Evolutionary conservation across 2,797 vertebrate genomes (phyloP), one percentile per base, ranked within the genome.

Genomic region (Selene dorsalis): DNA sequence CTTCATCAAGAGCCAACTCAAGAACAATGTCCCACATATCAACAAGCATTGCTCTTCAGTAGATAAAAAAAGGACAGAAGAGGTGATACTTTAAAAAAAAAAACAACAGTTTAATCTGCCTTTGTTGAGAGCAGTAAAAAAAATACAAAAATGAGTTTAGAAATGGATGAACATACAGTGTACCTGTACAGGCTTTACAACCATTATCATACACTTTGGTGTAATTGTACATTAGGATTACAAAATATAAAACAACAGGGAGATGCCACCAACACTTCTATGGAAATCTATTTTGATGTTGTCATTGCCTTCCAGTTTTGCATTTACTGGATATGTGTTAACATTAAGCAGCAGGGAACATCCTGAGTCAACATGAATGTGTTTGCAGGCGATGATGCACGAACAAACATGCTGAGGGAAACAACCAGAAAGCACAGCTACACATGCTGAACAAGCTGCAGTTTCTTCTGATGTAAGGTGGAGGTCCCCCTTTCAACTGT

Each of bases 1-100:
- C 81, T 80, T 88, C 76, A 92, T 82, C 76, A 75, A 78, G 70
- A 79, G 82, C 75, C 68, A 84, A 82, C 64, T 88, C 41, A 63
- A 82, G 80, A 90, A 86, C 77, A 70, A 67, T 75, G 85, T 69
- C 63, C 87, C 59, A 83, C 84, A 75, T 73, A 84, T 75, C 28
- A 83, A 69, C 59, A 52, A 71, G 74, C 61, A 66, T 45, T 59
- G 43, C 59, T 71, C 62, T 76, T 26, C 60, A 65, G 61, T 28
- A 72, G 41, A 68, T 14, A 13, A 50, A 57, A 56, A 74, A 71
- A 74, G 56, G 81, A 38, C 68, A 2, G 4, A 39, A 59, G 22
- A 65, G 24, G 20, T 0, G 30, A 77, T 58, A 50, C 30, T 72
- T 75, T 77, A 0, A 56, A 71, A 77, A 66, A 82, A 11, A 77